Percentiles rank a stretch among this genome's conserved stretches.
Conservation (phyloP, 2,113 vertebrate species). For the Gymnorhina tibicen region DNA sequence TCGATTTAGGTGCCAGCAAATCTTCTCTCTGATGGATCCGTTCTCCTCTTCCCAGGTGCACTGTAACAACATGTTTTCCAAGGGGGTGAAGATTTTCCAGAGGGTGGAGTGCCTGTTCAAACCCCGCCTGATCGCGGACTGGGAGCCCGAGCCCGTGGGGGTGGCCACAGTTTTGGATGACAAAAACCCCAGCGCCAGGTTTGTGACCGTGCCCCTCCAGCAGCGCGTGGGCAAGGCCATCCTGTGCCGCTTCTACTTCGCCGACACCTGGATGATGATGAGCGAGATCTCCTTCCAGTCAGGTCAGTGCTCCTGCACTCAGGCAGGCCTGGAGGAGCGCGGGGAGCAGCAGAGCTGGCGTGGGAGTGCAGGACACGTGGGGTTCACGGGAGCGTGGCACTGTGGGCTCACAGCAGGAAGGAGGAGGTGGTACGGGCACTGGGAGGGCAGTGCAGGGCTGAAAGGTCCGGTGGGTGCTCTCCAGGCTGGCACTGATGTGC, state of each 20-base stretch:
- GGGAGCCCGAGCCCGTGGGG: constrained; percentile 76
- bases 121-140: constrained; percentile 71
- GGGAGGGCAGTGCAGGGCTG: not conserved
- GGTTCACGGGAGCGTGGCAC: accelerated
- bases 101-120: constrained; percentile 85
- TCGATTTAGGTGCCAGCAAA: not conserved
- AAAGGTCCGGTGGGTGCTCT: not conserved
- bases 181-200: constrained; percentile 87
- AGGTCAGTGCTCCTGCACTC: constrained; percentile 41
- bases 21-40: not conserved
- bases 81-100: constrained; percentile 89
- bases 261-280: constrained; percentile 91
- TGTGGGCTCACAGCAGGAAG: accelerated
- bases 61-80: constrained; percentile 91
- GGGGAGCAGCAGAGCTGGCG: not conserved
- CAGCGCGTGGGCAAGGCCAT: constrained; percentile 77
- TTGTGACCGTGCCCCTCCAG: constrained; percentile 82
- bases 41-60: constrained; percentile 75
- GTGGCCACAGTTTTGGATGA: constrained; percentile 85
- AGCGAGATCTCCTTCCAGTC: constrained; percentile 91
- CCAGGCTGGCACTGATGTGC: not conserved
- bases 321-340: accelerated
- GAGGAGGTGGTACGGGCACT: not conserved
- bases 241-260: constrained; percentile 85
- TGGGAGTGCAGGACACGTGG: accelerated